Evolutionary conservation across 2,888 invertebrate genomes (phyloP), one percentile per base, ranked within the genome.

Genomic region (Willowsia nigromaculata): DNA sequence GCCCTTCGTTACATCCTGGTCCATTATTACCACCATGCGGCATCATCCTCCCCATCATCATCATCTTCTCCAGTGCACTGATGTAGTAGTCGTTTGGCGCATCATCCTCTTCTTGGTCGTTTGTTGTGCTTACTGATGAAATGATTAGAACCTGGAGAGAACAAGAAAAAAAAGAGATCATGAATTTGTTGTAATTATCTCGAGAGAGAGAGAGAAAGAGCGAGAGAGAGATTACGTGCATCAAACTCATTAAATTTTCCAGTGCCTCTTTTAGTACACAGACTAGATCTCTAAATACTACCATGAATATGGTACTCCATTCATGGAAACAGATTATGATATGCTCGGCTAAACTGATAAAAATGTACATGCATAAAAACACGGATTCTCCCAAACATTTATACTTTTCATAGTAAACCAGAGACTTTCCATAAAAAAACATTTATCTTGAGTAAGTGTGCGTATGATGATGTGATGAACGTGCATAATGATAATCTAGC

Each of bases 101-200:
- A 27, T 71, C 74, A 18, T 37, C 68, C 22, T 18, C 18, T n/a
- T 68, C 68, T 40, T 18, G 40, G 33, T 68, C 13, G 40, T 68
- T 68, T 68, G 40, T 68, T 68, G 68, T 22, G 22, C n/a, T 62
- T 47, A 4, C 50, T 88, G 88, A 76, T 88, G 88, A 76, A 88
- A 78, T 88, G 88, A 88, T 83, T 84, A 88, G 43, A 74, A 84
- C 76, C 88, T 88, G 84, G 88, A 88, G 68, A 71, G 78, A 76
- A 0, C 56, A 1, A 76, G 22, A 18, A 83, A 33, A 81, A 53
- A 88, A 50, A 83, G 71, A 37, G 15, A 76, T 53, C 7, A 47
- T 85, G 43, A 87, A 74, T 83, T 83, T 88, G 82, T 83, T 62
- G 83, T 88, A 88, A 88, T 88, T 88, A 78, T 71, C 33, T 62